These are phyloP conservation scores for Noctua janthina DNA, from an alignment of 2,888 invertebrate genomes.

Conservation along the genomic window DNA sequence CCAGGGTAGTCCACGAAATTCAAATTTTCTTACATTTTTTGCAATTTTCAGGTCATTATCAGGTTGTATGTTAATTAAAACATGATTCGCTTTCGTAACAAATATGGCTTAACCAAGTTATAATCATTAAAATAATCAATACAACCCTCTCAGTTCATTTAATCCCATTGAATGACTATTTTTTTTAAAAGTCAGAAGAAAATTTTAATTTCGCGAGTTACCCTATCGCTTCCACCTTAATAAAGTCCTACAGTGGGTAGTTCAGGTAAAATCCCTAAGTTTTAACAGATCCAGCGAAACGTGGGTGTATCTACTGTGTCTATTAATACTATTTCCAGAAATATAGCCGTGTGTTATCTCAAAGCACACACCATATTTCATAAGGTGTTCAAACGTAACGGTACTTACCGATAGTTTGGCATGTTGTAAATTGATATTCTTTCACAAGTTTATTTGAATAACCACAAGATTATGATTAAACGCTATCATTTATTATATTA, in stretches of 20 bases:
- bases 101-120: too few species aligned
- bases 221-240: too few species aligned
- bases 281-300: background rate
- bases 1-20: too few species aligned
- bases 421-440: conserved; percentile 32
- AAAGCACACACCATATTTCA: conserved; percentile 7
- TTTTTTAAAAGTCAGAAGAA: too few species aligned
- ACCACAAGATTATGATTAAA: conserved; percentile 36
- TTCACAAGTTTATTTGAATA: conserved; percentile 30
- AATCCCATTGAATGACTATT: too few species aligned
- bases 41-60: too few species aligned
- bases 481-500: conserved; percentile 37
- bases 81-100: too few species aligned
- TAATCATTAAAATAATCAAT: too few species aligned
- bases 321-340: background rate
- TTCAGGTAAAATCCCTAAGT: background rate
- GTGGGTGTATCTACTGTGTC: background rate
- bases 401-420: conserved; percentile 14
- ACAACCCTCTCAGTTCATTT: too few species aligned
- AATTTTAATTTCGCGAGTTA: too few species aligned
- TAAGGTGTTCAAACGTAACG: conserved; percentile 5
- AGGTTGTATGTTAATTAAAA: too few species aligned
- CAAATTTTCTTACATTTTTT: too few species aligned
- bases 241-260: background rate
- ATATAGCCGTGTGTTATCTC: background rate